These are phyloP conservation scores for Vipera ursinii DNA, from an alignment of 2,797 vertebrate genomes.

Conservation along the genomic window DNA sequence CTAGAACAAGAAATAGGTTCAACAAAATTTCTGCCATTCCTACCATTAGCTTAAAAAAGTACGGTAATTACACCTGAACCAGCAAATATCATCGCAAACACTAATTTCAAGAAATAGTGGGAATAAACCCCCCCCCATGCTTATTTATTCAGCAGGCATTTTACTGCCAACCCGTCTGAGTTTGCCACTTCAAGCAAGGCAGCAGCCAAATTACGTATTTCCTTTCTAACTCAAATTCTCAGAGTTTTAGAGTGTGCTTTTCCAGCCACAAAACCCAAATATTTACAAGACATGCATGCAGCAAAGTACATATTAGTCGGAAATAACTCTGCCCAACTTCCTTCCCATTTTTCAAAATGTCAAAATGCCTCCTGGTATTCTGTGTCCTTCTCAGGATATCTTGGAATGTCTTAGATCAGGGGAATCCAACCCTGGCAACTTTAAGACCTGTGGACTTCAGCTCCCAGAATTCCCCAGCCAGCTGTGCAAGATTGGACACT, in stretches of 20 bases:
- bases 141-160: background rate
- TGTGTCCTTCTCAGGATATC: background rate
- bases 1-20: background rate
- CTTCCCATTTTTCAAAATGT: background rate
- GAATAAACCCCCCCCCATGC: background rate
- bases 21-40: background rate
- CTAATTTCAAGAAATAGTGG: background rate
- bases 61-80: background rate
- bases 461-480: background rate
- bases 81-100: background rate
- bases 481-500: background rate
- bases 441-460: background rate
- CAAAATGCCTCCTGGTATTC: background rate
- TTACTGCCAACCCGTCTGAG: background rate
- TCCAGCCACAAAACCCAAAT: background rate
- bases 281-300: background rate
- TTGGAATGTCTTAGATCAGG: background rate
- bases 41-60: background rate
- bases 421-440: background rate
- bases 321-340: background rate
- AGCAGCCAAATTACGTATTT: background rate
- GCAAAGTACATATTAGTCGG: background rate
- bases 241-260: background rate
- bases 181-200: background rate
- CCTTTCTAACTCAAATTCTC: background rate